Conservation (phyloP, 2,888 invertebrate genomes). For the Lasius platythorax region DNA sequence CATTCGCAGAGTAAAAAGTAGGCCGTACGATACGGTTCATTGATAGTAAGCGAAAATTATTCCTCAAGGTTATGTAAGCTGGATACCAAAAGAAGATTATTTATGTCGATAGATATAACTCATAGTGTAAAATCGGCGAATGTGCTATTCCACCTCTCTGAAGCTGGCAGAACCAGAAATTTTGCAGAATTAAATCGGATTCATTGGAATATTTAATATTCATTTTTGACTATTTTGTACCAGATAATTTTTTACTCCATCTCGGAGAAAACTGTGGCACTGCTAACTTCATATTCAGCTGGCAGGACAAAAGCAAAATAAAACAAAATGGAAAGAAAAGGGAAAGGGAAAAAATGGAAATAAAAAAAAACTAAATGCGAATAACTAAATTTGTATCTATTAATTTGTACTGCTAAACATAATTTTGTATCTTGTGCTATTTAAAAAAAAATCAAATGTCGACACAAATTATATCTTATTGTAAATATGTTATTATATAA, state of each 20-base stretch:
- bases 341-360: too few species aligned
- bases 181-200: not conserved
- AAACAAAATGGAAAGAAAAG: not conserved
- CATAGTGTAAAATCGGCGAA: not conserved
- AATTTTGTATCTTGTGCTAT: not conserved
- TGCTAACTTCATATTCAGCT: not conserved
- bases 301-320: not conserved
- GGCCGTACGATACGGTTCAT: slow-evolving; percentile 58
- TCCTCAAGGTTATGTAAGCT: slow-evolving; percentile 42
- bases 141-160: not conserved
- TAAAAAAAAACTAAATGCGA: not conserved
- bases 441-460: not conserved
- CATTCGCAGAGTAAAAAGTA: slow-evolving; percentile 56
- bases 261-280: not conserved
- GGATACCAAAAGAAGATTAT: not conserved
- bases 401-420: not conserved
- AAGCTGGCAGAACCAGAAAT: not conserved
- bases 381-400: not conserved
- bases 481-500: not conserved
- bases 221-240: not conserved
- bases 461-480: not conserved
- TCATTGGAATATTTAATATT: not conserved
- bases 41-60: slow-evolving; percentile 59
- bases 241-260: not conserved
- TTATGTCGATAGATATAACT: not conserved